Evolutionary conservation across 1,140 invertebrate genomes (phyloP), one percentile per base, ranked within the genome.

Genomic region (Ctenoplectra terminalis): DNA sequence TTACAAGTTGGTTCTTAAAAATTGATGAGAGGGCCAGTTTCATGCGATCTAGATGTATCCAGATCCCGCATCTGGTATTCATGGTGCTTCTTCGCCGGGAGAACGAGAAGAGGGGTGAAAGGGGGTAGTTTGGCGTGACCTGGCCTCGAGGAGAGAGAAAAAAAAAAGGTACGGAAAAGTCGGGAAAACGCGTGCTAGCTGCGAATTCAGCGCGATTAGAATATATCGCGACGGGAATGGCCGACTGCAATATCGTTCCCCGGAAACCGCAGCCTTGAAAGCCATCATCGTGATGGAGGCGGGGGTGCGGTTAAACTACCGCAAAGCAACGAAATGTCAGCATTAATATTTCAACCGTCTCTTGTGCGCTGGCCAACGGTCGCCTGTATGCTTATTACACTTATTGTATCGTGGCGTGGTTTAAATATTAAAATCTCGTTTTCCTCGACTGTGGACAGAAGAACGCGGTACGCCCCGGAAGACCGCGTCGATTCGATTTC

Each of bases 1-100:
- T 87, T 90, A 88, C 90, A 85, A 60, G 88, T 81, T 83, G 86
- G 88, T 88, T 90, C 88, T 93, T 93, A 94, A 94, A 94, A 93
- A 94, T 94, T 94, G 91, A 94, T 93, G 92, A 88, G 87, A 88
- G 88, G 91, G 88, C 84, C 66, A 83, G 87, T 86, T 88, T 90
- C 91, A 88, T 88, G 91, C 92, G 92, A 93, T 92, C 92, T 91
- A 92, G 92, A 94, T 93, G 85, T 87, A 87, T 85, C 93, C 91
- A 91, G 91, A 92, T 89, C 87, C 86, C 80, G 79, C 92, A 93
- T 94, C 87, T 92, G 54, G 93, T 93, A 94, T 94, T 94, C 93
- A 94, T 94, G 90, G 86, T 92, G 88, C 54, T 78, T 40, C 69
- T 85, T 83, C 75, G 74, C 4, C 17, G 43, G 26, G 43, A 72